These are phyloP conservation scores for Ibidorhyncha struthersii DNA, from an alignment of 2,113 vertebrate species.

Conservation along the genomic window DNA sequence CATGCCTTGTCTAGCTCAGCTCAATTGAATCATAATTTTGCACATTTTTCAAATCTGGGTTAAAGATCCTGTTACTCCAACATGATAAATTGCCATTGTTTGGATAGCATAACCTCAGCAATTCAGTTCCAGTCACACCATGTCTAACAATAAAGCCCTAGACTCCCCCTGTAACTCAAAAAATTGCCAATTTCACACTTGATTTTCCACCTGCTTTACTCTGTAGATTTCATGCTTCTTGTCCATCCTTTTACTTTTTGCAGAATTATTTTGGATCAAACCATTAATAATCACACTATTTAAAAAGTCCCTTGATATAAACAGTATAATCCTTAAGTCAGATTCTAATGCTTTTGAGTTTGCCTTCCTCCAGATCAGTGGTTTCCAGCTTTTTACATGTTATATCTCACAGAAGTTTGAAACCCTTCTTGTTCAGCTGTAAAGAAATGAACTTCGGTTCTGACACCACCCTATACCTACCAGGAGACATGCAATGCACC, in stretches of 20 bases:
- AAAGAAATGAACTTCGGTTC: not conserved
- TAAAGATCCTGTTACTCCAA: not conserved
- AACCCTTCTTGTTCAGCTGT: not conserved
- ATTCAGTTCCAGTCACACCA: not conserved
- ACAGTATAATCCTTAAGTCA: not conserved
- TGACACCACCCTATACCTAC: not conserved
- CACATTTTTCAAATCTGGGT: not conserved
- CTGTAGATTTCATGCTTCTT: not conserved
- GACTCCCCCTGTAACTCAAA: not conserved
- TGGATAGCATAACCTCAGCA: not conserved
- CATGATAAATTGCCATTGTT: not conserved
- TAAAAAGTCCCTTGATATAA: not conserved
- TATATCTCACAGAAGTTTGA: not conserved
- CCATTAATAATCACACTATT: not conserved
- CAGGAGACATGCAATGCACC: not conserved
- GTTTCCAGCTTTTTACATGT: not conserved
- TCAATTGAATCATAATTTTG: constrained; percentile 31
- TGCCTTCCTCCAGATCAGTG: not conserved
- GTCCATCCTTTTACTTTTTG: not conserved
- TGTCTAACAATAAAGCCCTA: constrained; percentile 17
- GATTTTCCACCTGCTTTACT: constrained; percentile 32
- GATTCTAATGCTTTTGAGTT: not conserved
- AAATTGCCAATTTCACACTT: constrained; percentile 43
- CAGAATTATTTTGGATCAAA: not conserved
- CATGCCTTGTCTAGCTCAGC: not conserved